These are phyloP conservation scores for Onchidella celtica DNA, from an alignment of 2,888 invertebrate species.

Conservation along the genomic window DNA sequence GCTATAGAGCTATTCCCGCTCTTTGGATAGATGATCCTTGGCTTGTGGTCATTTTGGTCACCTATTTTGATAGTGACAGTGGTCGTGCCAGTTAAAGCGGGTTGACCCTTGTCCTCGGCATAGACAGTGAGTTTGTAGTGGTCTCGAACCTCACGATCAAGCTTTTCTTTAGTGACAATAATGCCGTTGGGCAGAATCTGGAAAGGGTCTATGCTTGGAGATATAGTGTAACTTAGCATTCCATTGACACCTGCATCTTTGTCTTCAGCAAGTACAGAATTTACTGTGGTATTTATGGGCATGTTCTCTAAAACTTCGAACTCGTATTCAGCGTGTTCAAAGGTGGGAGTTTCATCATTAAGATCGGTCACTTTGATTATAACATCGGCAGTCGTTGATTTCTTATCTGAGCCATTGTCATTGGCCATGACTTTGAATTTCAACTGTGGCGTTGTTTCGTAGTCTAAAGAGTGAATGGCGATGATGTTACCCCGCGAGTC, in stretches of 20 bases:
- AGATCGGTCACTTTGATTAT: slow-evolving; percentile 59
- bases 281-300: slow-evolving; percentile 53
- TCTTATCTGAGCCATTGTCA: slow-evolving; percentile 91
- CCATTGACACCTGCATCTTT: slow-evolving; percentile 62
- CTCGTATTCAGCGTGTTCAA: slow-evolving; percentile 55
- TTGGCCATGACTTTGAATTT: slow-evolving; percentile 87
- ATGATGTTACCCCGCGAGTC: slow-evolving; percentile 64
- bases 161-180: slow-evolving; percentile 56
- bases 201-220: slow-evolving; percentile 57
- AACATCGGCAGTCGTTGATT: slow-evolving; percentile 52
- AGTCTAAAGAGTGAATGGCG: slow-evolving; percentile 63
- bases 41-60: slow-evolving; percentile 71
- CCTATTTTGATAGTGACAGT: slow-evolving; percentile 63
- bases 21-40: slow-evolving; percentile 64
- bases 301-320: slow-evolving; percentile 61
- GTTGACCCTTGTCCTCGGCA: slow-evolving; percentile 66
- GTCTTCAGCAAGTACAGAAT: slow-evolving; percentile 60
- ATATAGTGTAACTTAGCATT: slow-evolving; percentile 55
- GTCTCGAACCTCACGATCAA: slow-evolving; percentile 65
- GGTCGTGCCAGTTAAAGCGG: slow-evolving; percentile 61
- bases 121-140: slow-evolving; percentile 64
- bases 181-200: slow-evolving; percentile 60
- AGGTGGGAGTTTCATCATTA: slow-evolving; percentile 64
- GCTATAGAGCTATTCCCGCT: slow-evolving; percentile 61
- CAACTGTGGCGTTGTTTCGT: slow-evolving; percentile 61